phyloP scores from a whole-genome alignment of 2,113 vertebrate genomes.

The Xyrauchen texanus region DNA sequence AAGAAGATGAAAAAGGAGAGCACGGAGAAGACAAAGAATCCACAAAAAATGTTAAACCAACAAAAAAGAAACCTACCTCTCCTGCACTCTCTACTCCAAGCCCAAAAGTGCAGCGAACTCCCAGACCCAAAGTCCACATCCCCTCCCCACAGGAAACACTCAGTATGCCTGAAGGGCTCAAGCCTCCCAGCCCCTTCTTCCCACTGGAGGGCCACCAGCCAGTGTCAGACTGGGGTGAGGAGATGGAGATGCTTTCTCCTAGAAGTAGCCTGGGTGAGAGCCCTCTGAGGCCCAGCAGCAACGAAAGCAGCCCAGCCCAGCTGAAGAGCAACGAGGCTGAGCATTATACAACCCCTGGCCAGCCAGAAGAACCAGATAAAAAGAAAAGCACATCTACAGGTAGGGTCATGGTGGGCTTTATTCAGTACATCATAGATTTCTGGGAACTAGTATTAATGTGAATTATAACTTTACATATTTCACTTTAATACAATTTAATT shows the following conservation, averaged over 20 bases:
- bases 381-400: conserved; percentile 46
- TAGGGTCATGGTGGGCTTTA: conserved; percentile 14
- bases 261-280: conserved; percentile 70
- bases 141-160: conserved; percentile 52
- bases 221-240: conserved; percentile 87
- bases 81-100: conserved; percentile 49
- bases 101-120: conserved; percentile 69
- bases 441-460: too few species aligned
- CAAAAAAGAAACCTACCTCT: conserved; percentile 45
- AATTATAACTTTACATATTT: too few species aligned
- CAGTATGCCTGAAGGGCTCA: conserved; percentile 62
- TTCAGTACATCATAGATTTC: not conserved
- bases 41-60: conserved; percentile 49
- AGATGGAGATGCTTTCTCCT: conserved; percentile 86
- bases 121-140: conserved; percentile 69
- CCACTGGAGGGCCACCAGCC: conserved; percentile 74
- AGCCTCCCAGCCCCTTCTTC: conserved; percentile 79
- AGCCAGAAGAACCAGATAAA: conserved; percentile 40
- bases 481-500: too few species aligned
- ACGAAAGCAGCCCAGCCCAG: conserved; percentile 62
- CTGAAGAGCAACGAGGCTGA: conserved; percentile 35
- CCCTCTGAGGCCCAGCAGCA: conserved; percentile 61
- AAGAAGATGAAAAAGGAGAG: conserved; percentile 52
- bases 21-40: conserved; percentile 56
- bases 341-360: not conserved